Percentiles rank a stretch among this genome's conserved stretches.
These are phyloP conservation scores for Erebia ligea DNA, from an alignment of 2,888 invertebrate species.

Conservation along the genomic window DNA sequence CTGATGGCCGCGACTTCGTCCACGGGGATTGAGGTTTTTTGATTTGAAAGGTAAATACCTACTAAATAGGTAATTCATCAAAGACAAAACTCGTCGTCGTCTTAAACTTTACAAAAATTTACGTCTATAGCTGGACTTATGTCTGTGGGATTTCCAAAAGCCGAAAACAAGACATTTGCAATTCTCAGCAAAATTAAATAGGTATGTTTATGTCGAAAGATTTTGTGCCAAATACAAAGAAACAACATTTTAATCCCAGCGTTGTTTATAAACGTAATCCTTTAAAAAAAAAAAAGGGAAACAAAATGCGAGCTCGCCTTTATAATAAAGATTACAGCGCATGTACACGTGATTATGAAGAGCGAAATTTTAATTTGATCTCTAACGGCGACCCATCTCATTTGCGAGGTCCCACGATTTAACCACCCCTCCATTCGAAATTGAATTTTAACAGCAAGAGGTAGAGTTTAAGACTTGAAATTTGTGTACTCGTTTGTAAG, in stretches of 20 bases:
- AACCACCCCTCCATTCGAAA: not conserved
- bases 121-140: too few relatives aligned
- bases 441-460: conserved; percentile 11
- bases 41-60: too few relatives aligned
- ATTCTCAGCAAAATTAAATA: not conserved
- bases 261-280: not conserved
- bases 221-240: not conserved
- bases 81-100: too few relatives aligned
- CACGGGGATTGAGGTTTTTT: too few relatives aligned
- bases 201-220: not conserved
- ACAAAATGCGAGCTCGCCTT: conserved; percentile 16
- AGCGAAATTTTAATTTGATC: conserved; percentile 39
- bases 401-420: conserved; percentile 27
- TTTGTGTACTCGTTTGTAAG: not conserved
- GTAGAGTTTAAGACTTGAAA: conserved; percentile 1
- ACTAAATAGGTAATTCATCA: too few relatives aligned
- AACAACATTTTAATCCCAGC: not conserved
- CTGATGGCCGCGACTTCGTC: too few relatives aligned
- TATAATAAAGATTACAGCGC: conserved; percentile 20
- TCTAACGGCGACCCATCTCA: conserved; percentile 33
- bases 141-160: not conserved
- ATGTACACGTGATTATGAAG: conserved; percentile 30
- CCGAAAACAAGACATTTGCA: not conserved
- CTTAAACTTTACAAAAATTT: too few relatives aligned
- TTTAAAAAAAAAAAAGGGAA: conserved; percentile 13